A percentile compares a stretch with the other conserved stretches of the same genome.
phyloP scores from a whole-genome alignment of 2,888 invertebrate species.

The Athrips mouffetella region DNA sequence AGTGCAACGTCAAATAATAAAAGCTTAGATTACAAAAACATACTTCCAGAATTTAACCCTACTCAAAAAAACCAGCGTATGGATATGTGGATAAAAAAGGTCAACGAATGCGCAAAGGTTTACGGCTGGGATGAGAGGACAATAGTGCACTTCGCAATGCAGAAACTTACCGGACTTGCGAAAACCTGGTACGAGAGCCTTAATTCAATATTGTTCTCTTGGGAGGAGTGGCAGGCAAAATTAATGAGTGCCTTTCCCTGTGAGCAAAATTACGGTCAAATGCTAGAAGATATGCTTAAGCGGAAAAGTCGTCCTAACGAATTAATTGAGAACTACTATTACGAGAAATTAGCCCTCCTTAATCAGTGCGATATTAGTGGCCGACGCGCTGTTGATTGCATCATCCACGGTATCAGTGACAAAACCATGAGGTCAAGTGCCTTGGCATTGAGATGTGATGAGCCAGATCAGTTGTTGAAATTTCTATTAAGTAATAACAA shows the following conservation, averaged over 20 bases:
- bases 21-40: conserved; percentile 19
- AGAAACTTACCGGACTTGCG: neutral
- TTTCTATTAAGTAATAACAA: neutral
- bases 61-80: conserved; percentile 21
- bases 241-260: conserved; percentile 8
- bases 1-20: neutral
- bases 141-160: neutral
- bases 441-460: conserved; percentile 18
- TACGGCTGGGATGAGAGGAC: conserved; percentile 6
- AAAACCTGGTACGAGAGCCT: conserved; percentile 8
- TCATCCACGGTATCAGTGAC: conserved; percentile 23
- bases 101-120: conserved; percentile 17
- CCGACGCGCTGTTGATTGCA: conserved; percentile 16
- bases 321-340: conserved; percentile 13
- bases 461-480: conserved; percentile 16
- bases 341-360: conserved; percentile 11
- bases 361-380: conserved; percentile 14
- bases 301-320: conserved; percentile 4
- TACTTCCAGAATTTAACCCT: conserved; percentile 23
- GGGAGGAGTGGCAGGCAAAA: conserved; percentile 13
- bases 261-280: conserved; percentile 13
- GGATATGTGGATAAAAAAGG: conserved; percentile 20
- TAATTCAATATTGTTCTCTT: conserved; percentile 7
- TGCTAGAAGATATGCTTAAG: conserved; percentile 10
- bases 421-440: conserved; percentile 22